A percentile compares a stretch with the other conserved stretches of the same genome.
Evolutionary conservation across 2,797 vertebrate species (phyloP).

Genomic region (Hypotaenidia philippensis): DNA sequence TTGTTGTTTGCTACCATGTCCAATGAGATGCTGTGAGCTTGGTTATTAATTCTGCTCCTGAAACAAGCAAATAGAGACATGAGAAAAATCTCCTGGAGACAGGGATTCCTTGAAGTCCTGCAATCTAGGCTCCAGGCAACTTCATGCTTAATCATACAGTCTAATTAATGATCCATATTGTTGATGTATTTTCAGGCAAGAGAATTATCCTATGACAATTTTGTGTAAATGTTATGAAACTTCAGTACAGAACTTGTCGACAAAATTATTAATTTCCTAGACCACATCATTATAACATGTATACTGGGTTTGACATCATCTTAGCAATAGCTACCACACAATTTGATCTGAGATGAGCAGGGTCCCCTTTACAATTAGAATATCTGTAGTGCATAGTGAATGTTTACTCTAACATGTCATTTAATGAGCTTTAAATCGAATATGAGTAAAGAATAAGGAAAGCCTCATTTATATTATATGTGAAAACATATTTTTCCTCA

Average conservation of each 20-base stretch:
- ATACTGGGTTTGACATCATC: background rate
- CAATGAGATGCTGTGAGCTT: background rate
- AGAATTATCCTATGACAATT: background rate
- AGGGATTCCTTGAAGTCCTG: background rate
- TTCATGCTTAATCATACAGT: background rate
- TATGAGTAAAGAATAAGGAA: background rate
- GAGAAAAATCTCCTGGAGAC: background rate
- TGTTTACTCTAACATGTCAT: background rate
- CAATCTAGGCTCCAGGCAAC: background rate
- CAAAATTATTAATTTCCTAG: background rate
- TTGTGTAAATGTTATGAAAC: background rate
- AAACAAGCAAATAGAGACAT: background rate
- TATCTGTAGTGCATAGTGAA: background rate
- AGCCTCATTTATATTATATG: rapidly evolving
- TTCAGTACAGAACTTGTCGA: background rate
- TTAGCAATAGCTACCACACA: background rate
- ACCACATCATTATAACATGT: background rate
- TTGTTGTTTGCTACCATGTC: background rate
- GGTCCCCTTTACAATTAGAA: background rate
- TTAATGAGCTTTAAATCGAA: background rate
- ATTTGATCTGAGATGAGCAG: background rate
- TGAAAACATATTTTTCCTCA: background rate
- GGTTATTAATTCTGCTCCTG: background rate
- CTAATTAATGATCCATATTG: background rate
- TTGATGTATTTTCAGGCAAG: background rate